Percentiles rank a stretch among this genome's conserved stretches.
phyloP scores from a whole-genome alignment of 1,140 invertebrate genomes.

The Adoxophyes honmai region DNA sequence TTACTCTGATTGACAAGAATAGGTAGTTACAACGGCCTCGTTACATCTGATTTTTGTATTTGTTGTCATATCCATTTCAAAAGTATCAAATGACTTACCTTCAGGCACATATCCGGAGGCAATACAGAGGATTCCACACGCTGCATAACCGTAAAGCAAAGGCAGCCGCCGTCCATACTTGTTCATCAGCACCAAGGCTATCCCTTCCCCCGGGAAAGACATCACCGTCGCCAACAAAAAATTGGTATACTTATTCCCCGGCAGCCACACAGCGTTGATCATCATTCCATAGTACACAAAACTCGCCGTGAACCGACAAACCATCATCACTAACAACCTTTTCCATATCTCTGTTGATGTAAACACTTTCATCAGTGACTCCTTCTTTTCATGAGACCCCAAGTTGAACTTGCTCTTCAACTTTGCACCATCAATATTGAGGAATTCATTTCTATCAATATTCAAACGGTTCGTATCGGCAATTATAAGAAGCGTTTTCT shows the following conservation, averaged over 20 bases:
- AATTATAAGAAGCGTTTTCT: slow-evolving; percentile 77
- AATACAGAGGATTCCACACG: slow-evolving; percentile 71
- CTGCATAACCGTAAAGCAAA: slow-evolving; percentile 76
- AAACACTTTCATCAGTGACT: slow-evolving; percentile 37
- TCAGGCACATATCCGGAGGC: slow-evolving; percentile 38
- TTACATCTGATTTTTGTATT: no score
- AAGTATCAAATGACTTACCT: slow-evolving; percentile 44
- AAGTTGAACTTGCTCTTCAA: slow-evolving; percentile 43
- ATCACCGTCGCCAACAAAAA: slow-evolving; percentile 82
- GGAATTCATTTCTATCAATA: slow-evolving; percentile 37
- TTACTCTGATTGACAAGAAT: no score
- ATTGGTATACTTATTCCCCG: slow-evolving; percentile 82
- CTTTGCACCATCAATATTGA: slow-evolving; percentile 31
- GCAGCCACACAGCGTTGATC: slow-evolving; percentile 85
- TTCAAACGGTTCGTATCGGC: slow-evolving; percentile 79
- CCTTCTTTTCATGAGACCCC: slow-evolving; percentile 28
- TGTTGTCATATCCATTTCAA: no score
- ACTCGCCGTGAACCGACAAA: slow-evolving; percentile 81
- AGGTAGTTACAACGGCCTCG: no score
- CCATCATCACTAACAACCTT: slow-evolving; percentile 49
- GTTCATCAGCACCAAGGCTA: slow-evolving; percentile 80
- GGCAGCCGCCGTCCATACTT: slow-evolving; percentile 79
- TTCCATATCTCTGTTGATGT: slow-evolving; percentile 45
- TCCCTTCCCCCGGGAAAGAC: slow-evolving; percentile 83
- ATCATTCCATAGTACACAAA: slow-evolving; percentile 89